Conservation (phyloP, 2,797 vertebrate genomes). For the Anguilla anguilla region DNA sequence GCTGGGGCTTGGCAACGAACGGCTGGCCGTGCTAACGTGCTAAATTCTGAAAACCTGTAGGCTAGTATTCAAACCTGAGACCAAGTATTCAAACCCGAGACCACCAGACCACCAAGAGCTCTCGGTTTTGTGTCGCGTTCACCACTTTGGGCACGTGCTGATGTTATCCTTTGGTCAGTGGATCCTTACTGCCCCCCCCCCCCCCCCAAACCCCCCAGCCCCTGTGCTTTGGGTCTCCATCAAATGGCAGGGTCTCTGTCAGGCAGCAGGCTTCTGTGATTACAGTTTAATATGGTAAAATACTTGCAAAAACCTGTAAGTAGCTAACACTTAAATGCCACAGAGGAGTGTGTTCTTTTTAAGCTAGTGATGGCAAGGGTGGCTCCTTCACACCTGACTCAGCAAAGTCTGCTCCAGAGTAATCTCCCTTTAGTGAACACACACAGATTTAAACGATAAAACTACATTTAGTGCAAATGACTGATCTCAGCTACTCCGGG, state of each 20-base stretch:
- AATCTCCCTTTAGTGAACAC: conserved; percentile 28
- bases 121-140: not conserved
- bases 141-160: not conserved
- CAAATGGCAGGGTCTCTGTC: too few species aligned
- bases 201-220: not conserved
- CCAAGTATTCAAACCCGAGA: not conserved
- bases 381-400: not conserved
- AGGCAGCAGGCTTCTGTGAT: not conserved
- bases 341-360: not conserved
- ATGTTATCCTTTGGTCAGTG: not conserved
- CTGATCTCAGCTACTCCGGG: conserved; percentile 49
- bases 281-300: not conserved
- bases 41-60: not conserved
- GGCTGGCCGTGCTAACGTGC: not conserved
- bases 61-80: not conserved
- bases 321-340: not conserved
- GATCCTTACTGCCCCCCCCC: not conserved
- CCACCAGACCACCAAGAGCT: not conserved
- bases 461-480: conserved; percentile 48
- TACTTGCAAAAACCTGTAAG: not conserved
- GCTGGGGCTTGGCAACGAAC: not conserved
- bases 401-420: not conserved
- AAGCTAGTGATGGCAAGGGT: not conserved
- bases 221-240: too few species aligned
- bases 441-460: conserved; percentile 43